These are phyloP conservation scores for Kuschelorhynchus macadamiae DNA, from an alignment of 2,888 invertebrate species.

Conservation along the genomic window DNA sequence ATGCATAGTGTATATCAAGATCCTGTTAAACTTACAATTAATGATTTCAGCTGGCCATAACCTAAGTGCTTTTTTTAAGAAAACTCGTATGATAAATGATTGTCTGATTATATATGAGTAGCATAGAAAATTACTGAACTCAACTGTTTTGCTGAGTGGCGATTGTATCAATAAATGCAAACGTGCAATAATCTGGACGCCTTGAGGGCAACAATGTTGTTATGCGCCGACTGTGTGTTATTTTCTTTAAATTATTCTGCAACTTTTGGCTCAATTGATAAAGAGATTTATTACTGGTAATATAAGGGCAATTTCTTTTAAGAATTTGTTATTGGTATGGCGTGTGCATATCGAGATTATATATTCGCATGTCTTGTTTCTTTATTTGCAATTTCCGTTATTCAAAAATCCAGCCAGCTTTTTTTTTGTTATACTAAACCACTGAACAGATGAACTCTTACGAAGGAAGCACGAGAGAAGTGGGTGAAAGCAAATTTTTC, in stretches of 20 bases:
- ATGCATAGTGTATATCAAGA: slow-evolving; percentile 8
- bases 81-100: slow-evolving; percentile 33
- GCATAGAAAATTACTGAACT: slow-evolving; percentile 22
- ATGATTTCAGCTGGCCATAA: slow-evolving; percentile 21
- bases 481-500: too few species aligned
- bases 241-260: neutral
- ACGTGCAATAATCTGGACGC: slow-evolving; percentile 5
- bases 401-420: too few species aligned
- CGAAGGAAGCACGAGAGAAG: too few species aligned
- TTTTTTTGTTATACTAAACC: too few species aligned
- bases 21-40: slow-evolving; percentile 15
- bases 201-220: neutral
- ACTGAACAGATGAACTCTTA: too few species aligned
- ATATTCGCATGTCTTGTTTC: too few species aligned
- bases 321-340: too few species aligned
- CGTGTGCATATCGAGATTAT: too few species aligned
- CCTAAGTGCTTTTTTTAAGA: slow-evolving; percentile 27
- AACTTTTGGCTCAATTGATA: too few species aligned
- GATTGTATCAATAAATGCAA: slow-evolving; percentile 14
- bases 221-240: neutral
- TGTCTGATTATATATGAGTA: slow-evolving; percentile 31
- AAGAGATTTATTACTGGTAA: too few species aligned
- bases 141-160: slow-evolving; percentile 19
- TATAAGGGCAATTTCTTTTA: too few species aligned
- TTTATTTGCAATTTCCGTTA: too few species aligned